Evolutionary conservation across 2,888 invertebrate species (phyloP).

Genomic region (Drosophila ustulata): DNA sequence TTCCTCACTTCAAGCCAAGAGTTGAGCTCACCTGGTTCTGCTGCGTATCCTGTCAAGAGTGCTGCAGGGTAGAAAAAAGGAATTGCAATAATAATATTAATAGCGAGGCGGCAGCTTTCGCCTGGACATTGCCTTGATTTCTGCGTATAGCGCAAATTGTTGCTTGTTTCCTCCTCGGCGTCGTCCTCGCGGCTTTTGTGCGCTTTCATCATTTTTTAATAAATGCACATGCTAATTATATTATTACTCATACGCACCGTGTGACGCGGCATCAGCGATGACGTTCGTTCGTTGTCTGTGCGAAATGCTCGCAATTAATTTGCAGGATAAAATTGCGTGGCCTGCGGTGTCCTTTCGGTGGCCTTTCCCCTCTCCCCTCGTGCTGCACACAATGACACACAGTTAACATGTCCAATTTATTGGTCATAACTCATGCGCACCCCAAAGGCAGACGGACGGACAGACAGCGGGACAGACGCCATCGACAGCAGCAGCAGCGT

Average conservation of each 20-base stretch:
- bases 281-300: slow-evolving; percentile 45
- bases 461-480: slow-evolving; percentile 26
- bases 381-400: slow-evolving; percentile 62
- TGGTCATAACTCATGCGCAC: slow-evolving; percentile 75
- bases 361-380: background rate
- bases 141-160: slow-evolving; percentile 46
- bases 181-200: slow-evolving; percentile 52
- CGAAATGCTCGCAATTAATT: slow-evolving; percentile 75
- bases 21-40: too few species aligned
- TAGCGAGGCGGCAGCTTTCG: slow-evolving; percentile 44
- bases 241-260: slow-evolving; percentile 75
- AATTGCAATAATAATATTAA: slow-evolving; percentile 73
- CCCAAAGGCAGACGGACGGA: slow-evolving; percentile 40
- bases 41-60: background rate
- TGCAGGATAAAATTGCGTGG: slow-evolving; percentile 72
- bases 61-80: slow-evolving; percentile 9
- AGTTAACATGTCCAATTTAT: slow-evolving; percentile 81
- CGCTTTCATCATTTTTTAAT: slow-evolving; percentile 77
- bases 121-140: slow-evolving; percentile 59
- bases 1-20: background rate
- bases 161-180: slow-evolving; percentile 27
- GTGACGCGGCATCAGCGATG: slow-evolving; percentile 16
- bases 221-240: slow-evolving; percentile 78
- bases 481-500: slow-evolving; percentile 58
- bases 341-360: slow-evolving; percentile 57